A percentile compares a stretch with the other conserved stretches of the same genome.
Evolutionary conservation across 1,140 invertebrate genomes (phyloP).

Genomic region (Hestina assimilis): DNA sequence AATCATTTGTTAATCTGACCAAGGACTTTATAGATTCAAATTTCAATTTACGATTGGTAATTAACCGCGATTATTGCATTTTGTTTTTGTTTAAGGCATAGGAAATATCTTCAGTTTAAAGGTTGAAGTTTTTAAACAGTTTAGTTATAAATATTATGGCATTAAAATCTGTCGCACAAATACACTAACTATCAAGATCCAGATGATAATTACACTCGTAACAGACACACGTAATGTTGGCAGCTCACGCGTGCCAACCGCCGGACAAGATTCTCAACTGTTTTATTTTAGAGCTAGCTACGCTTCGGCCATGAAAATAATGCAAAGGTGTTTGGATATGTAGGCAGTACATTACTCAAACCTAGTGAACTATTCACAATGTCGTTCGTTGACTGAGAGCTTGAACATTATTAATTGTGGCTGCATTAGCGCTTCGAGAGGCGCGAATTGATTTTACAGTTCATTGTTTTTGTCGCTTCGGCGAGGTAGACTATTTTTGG

Average conservation of each 20-base stretch:
- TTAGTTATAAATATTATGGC: too few species aligned
- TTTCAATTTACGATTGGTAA: too few species aligned
- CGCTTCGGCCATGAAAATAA: conserved; percentile 64
- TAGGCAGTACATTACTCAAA: conserved; percentile 41
- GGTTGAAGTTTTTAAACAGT: too few species aligned
- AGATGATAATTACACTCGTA: conserved; percentile 50
- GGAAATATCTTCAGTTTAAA: too few species aligned
- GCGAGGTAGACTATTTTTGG: not conserved
- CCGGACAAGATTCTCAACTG: conserved; percentile 65
- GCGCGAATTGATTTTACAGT: conserved; percentile 23
- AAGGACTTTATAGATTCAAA: too few species aligned
- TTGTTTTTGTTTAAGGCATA: too few species aligned
- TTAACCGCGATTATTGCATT: too few species aligned
- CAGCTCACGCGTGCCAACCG: conserved; percentile 46
- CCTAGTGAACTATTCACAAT: conserved; percentile 54
- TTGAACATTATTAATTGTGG: conserved; percentile 35
- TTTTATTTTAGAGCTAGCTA: conserved; percentile 71
- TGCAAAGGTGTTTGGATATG: conserved; percentile 56
- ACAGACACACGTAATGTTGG: conserved; percentile 43
- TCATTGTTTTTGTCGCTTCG: conserved; percentile 2
- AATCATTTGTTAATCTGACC: too few species aligned
- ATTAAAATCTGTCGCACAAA: conserved; percentile 14
- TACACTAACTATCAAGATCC: conserved; percentile 19
- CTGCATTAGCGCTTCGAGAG: conserved; percentile 8
- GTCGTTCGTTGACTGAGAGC: conserved; percentile 56